phyloP scores from a whole-genome alignment of 1,140 invertebrate species.

The Drosophila virilis region DNA sequence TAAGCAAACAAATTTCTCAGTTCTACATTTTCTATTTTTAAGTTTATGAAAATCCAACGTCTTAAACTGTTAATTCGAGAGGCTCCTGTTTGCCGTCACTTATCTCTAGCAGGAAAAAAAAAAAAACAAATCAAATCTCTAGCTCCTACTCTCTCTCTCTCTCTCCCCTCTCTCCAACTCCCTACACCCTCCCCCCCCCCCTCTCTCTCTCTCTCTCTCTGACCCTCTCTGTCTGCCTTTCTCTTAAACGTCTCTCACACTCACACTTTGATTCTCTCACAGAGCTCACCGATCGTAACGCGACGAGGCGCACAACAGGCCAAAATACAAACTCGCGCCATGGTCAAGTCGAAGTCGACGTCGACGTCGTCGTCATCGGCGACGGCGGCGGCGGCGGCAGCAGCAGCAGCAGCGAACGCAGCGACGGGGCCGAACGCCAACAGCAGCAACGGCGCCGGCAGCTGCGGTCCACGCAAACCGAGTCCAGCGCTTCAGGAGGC shows the following conservation, averaged over 20 bases:
- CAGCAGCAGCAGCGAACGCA: slow-evolving; percentile 8
- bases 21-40: background rate
- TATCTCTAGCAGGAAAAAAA: background rate
- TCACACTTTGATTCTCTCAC: background rate
- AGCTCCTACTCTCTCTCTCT: background rate
- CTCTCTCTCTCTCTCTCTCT: background rate
- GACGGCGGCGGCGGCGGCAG: slow-evolving; percentile 11
- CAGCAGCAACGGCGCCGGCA: slow-evolving; percentile 4
- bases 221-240: background rate
- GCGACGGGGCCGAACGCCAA: slow-evolving; percentile 8
- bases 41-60: background rate
- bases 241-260: background rate
- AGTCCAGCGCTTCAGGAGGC: slow-evolving; percentile 86
- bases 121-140: background rate
- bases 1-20: background rate
- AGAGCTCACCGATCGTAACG: slow-evolving; percentile 85
- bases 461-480: slow-evolving; percentile 80
- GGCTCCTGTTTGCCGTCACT: background rate
- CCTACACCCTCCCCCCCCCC: no score
- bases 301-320: slow-evolving; percentile 86
- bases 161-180: no score
- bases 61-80: background rate
- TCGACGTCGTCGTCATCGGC: slow-evolving; percentile 48
- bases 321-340: slow-evolving; percentile 87
- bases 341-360: slow-evolving; percentile 84